A percentile compares a stretch with the other conserved stretches of the same genome.
Conservation (phyloP, 2,797 vertebrate species). For the Enteromius treurensis region DNA sequence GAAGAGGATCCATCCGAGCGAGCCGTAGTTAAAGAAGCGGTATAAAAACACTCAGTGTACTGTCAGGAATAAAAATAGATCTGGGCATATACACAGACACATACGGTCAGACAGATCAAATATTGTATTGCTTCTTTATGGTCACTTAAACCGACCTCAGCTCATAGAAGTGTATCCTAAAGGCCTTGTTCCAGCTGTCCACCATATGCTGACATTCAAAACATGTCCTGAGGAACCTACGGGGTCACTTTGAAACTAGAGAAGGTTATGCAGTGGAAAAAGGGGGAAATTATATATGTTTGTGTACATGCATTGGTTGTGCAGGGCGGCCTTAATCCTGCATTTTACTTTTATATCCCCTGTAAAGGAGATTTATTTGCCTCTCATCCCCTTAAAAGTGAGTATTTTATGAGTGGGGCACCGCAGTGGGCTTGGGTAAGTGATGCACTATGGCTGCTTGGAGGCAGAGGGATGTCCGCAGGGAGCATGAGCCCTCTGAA, state of each 20-base stretch:
- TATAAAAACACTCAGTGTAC: constrained; percentile 15
- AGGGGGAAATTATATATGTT: constrained; percentile 18
- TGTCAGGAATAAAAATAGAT: constrained; percentile 28
- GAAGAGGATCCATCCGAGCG: constrained; percentile 34
- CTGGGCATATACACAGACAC: constrained; percentile 23
- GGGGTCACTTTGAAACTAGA: constrained; percentile 36
- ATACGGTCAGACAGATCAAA: constrained; percentile 27
- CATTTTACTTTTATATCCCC: constrained; percentile 61
- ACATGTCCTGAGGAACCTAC: constrained; percentile 34
- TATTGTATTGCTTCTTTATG: constrained; percentile 44
- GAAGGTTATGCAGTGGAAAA: constrained; percentile 25
- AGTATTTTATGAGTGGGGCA: constrained; percentile 65
- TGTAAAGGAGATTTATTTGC: constrained; percentile 66
- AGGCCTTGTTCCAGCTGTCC: constrained; percentile 39
- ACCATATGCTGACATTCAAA: constrained; percentile 47
- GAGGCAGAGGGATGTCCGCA: constrained; percentile 65
- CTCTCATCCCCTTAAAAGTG: constrained; percentile 68
- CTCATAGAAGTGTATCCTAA: constrained; percentile 51
- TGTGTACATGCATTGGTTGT: constrained; percentile 34
- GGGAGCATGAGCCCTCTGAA: constrained; percentile 69
- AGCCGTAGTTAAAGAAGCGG: constrained; percentile 41
- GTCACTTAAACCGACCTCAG: constrained; percentile 45
- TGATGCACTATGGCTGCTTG: constrained; percentile 66
- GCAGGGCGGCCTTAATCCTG: constrained; percentile 44
- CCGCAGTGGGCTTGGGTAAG: constrained; percentile 57